Conservation (phyloP, 2,797 vertebrate genomes). For the Mionectes olivaceus region DNA sequence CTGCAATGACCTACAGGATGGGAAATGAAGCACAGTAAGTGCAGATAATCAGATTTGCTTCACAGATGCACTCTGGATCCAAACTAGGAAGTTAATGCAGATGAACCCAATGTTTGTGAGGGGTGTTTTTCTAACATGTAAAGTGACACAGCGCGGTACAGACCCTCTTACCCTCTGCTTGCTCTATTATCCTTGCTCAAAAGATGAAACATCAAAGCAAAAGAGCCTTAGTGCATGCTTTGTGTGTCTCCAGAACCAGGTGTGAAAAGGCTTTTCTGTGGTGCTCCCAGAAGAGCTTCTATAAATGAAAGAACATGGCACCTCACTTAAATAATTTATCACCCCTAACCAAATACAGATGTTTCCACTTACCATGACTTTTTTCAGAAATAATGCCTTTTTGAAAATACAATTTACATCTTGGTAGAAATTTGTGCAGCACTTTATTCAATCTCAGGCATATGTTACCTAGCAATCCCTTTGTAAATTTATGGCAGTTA, state of each 20-base stretch:
- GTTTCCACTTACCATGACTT: background rate
- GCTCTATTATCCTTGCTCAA: background rate
- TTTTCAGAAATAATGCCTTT: background rate
- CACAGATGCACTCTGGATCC: background rate
- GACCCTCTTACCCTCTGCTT: background rate
- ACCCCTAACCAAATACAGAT: background rate
- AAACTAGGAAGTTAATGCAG: background rate
- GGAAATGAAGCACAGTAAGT: background rate
- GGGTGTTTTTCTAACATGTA: background rate
- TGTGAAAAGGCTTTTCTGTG: background rate
- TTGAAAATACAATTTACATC: background rate
- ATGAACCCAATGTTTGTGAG: background rate
- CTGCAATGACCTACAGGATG: background rate
- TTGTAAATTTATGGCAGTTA: constrained; percentile 37
- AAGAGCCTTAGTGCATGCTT: background rate
- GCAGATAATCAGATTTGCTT: background rate
- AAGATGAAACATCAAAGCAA: background rate
- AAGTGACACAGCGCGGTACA: background rate
- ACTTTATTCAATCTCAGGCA: background rate
- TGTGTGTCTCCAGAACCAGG: background rate
- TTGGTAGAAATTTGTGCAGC: background rate
- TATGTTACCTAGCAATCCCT: constrained; percentile 15
- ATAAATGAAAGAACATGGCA: background rate
- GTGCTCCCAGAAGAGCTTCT: background rate
- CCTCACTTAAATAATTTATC: background rate